phyloP scores from a whole-genome alignment of 1,140 invertebrate species.

The Eueides isabella region DNA sequence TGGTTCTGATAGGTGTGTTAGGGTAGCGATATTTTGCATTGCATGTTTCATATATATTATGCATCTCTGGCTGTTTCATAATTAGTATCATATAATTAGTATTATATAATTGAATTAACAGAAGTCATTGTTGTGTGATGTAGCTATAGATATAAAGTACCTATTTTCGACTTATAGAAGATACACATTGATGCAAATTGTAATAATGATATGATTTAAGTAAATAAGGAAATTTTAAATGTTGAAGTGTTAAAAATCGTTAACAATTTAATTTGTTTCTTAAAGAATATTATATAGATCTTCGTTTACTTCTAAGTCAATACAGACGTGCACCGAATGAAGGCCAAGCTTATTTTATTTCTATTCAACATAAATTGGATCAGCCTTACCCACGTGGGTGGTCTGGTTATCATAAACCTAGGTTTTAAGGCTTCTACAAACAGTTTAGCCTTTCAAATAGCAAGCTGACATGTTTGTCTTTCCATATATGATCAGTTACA shows the following conservation, averaged over 20 bases:
- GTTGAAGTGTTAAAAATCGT: background rate
- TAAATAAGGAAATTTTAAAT: too few relatives aligned
- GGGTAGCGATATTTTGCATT: background rate
- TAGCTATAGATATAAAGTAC: too few relatives aligned
- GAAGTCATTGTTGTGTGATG: too few relatives aligned
- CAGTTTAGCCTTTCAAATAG: slow-evolving; percentile 29
- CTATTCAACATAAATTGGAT: slow-evolving; percentile 33
- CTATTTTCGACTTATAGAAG: too few relatives aligned
- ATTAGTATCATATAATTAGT: too few relatives aligned
- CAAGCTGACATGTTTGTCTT: slow-evolving; percentile 15
- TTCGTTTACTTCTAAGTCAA: slow-evolving; percentile 1
- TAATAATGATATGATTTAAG: too few relatives aligned
- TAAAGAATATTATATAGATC: background rate
- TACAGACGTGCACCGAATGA: background rate
- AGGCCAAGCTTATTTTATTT: slow-evolving; percentile 25
- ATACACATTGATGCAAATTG: too few relatives aligned
- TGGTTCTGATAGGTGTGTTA: background rate
- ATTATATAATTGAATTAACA: too few relatives aligned
- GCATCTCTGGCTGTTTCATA: too few relatives aligned
- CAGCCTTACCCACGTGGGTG: slow-evolving; percentile 28
- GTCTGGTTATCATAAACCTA: slow-evolving; percentile 30
- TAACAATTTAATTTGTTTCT: background rate
- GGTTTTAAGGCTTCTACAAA: slow-evolving; percentile 33
- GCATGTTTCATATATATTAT: too few relatives aligned
- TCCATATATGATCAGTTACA: slow-evolving; percentile 22